Evolutionary conservation across 1,140 invertebrate species (phyloP), one percentile per base, ranked within the genome.

Genomic region (Amphibalanus amphitrite): DNA sequence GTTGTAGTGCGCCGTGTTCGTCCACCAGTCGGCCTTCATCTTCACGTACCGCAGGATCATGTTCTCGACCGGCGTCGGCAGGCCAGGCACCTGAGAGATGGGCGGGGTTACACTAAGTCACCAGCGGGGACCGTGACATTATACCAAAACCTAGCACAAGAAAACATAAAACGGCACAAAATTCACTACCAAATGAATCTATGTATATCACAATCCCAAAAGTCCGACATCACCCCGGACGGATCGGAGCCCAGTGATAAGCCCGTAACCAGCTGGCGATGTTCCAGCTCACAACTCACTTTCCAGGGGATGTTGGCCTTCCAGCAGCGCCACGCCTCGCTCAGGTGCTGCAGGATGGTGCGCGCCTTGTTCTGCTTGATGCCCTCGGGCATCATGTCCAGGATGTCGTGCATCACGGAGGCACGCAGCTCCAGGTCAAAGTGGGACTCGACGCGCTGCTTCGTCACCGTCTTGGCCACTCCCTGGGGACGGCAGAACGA

Each of bases 21-120:
- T 99, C 97, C 97, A 99, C 97, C 97, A 99, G 81, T 99, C 97
- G 0, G 97, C 97, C 80, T 99, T 99, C 88, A 98, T 98, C 81
- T 99, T 99, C 0, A 99, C 97, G 81, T 98, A 99, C 67, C 97
- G 86, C 28, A 99, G 85, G 76, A 99, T 99, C 97, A 99, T 99
- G 81, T 98, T 99, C 82, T 99, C 97, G 77, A 99, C 98, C 0
- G 97, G 97, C 69, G 93, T 99, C 0, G 97, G 97, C 15, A 99
- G 82, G 6, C 97, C 97, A 17, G 97, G 97, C 1, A 98, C 93
- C 65, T 67, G 28, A 38, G 33, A 15, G 33, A 38, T 4, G 4
- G 33, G 33, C 33, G 6, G 6, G 38, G n/a, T n/a, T n/a, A n/a
- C n/a, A n/a, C n/a, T n/a, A n/a, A n/a, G n/a, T n/a, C n/a, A n/a